These are phyloP conservation scores for Paelopatides confundens DNA, from an alignment of 53 echinoderm and acorn worm genomes.

Conservation along the genomic window DNA sequence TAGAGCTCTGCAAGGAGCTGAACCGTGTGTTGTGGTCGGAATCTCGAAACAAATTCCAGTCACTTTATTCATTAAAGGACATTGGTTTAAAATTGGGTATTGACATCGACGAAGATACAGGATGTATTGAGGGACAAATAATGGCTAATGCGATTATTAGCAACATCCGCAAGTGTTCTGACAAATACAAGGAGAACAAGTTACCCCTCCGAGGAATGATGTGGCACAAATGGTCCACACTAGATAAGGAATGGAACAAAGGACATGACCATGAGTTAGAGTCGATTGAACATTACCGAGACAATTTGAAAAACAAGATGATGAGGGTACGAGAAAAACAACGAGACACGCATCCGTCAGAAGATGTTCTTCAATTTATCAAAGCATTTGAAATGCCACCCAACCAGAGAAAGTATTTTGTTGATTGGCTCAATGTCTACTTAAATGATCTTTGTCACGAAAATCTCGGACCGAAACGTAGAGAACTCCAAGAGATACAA, in stretches of 20 bases:
- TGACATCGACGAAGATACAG: neutral
- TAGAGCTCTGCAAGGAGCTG: neutral
- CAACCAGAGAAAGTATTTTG: neutral
- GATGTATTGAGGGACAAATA: neutral
- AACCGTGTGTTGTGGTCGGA: neutral
- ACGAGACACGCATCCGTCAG: neutral
- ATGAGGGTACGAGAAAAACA: neutral
- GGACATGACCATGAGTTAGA: neutral
- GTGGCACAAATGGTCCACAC: neutral
- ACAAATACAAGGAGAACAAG: neutral
- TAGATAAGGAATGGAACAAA: conserved; percentile 13
- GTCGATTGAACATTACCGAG: conserved; percentile 10
- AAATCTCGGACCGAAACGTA: neutral
- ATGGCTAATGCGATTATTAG: neutral
- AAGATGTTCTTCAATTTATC: neutral
- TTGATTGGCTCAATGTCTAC: neutral
- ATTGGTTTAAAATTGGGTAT: neutral
- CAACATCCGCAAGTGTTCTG: neutral
- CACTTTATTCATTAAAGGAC: neutral
- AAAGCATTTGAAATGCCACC: neutral
- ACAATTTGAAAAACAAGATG: neutral
- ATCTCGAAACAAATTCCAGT: no score
- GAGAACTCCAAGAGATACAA: conserved; percentile 4
- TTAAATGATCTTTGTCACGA: conserved; percentile 14
- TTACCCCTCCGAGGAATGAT: neutral